Base-by-base conservation (phyloP, 2,888 invertebrate species). In the Cephonodes hylas region DNA sequence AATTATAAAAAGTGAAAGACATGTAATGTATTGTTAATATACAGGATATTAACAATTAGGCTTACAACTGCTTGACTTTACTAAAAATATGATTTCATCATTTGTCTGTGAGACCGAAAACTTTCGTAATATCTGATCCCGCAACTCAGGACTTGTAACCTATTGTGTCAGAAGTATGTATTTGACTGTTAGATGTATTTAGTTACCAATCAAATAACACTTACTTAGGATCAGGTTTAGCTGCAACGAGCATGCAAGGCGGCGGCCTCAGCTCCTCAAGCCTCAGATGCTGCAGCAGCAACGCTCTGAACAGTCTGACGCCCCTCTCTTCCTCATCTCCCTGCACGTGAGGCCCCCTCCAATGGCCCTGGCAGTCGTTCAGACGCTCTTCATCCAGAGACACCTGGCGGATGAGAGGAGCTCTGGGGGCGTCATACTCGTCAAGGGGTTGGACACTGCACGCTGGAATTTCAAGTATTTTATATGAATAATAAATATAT, bases 351-450 rank as follows among this genome's bases (percentile, higher is more conserved):
- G 84, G 79, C 0, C 89, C 87, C 56, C 84, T 73, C 87, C 93
- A 93, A 68, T 93, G 93, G 0, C 93, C 93, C 62, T 86, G 93
- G 66, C 89, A 93, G 73, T 91, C 92, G 61, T 92, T 92, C 0
- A 88, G 82, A 0, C 93, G 75, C 66, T 93, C 93, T 65, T 93
- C 93, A 23, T 93, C 93, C 22, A 93, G 65, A 1, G 93, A 93
- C 0, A 93, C 87, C 66, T 93, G 93, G 0, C 93, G 85, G 0
- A 84, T 83, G 0, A 93, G 79, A 0, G 93, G 93, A 0, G 93
- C 92, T 63, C 93, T 73, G 0, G 90, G 91, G 0, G 85, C 79
- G 42, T 91, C 89, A 60, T 88, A 88, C 64, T 91, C 91, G 76
- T 93, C 93, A 59, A 93, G 69, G 0, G 89, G 87, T 68, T 92